These are phyloP conservation scores for Ferrisia virgata DNA, from an alignment of 2,888 invertebrate genomes.

Conservation along the genomic window DNA sequence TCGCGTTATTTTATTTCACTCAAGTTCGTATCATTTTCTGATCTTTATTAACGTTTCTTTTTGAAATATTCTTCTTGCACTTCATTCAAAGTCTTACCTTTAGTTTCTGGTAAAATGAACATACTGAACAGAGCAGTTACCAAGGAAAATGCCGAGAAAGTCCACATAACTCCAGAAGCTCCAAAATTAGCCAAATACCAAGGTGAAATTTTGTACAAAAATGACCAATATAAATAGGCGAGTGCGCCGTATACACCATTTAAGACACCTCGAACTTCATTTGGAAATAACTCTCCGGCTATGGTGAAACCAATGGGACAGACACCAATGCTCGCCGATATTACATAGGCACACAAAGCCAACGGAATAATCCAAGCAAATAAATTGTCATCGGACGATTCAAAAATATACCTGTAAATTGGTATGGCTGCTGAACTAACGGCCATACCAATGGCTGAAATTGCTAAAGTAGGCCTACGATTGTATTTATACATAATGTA, in stretches of 20 bases:
- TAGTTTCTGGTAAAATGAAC: constrained; percentile 20
- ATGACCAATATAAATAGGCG: background rate
- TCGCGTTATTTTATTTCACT: too few relatives aligned
- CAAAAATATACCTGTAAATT: background rate
- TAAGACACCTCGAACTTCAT: constrained; percentile 35
- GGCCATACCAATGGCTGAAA: background rate
- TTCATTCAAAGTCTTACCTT: constrained; percentile 18
- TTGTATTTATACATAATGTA: background rate
- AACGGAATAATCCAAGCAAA: background rate
- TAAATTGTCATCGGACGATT: background rate
- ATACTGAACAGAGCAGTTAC: background rate
- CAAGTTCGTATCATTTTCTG: background rate
- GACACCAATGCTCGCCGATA: background rate
- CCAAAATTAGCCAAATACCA: background rate
- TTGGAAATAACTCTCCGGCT: constrained; percentile 10
- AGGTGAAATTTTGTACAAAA: background rate
- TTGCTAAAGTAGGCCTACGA: background rate
- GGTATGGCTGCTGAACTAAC: background rate
- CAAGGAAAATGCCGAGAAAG: background rate
- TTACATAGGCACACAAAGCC: background rate
- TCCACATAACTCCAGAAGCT: background rate
- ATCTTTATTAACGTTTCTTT: background rate
- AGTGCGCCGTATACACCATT: background rate
- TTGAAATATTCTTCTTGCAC: constrained; percentile 27
- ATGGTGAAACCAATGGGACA: background rate